Evolutionary conservation across 2,113 vertebrate genomes (phyloP).

Genomic region (Stegostoma tigrinum): DNA sequence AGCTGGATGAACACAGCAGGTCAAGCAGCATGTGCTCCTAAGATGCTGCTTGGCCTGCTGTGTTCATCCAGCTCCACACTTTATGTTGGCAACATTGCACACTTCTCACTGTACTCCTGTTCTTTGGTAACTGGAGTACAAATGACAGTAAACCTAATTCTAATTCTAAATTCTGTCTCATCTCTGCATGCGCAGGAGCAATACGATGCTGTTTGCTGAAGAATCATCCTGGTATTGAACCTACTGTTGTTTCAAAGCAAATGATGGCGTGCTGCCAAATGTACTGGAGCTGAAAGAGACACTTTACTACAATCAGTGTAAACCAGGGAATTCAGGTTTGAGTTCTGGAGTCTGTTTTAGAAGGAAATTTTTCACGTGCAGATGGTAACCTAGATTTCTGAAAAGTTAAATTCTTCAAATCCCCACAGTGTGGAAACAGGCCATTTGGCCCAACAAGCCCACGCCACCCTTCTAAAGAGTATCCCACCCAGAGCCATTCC

Average conservation of each 20-base stretch:
- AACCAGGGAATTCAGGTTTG: not conserved
- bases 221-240: not conserved
- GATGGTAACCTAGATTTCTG: not conserved
- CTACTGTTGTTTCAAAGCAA: not conserved
- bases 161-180: not conserved
- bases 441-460: too few relatives aligned
- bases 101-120: too few relatives aligned
- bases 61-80: too few relatives aligned
- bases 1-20: too few relatives aligned
- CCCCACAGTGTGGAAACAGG: too few relatives aligned
- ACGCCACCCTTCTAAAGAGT: too few relatives aligned
- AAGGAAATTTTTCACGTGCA: not conserved
- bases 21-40: too few relatives aligned
- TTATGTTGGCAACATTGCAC: too few relatives aligned
- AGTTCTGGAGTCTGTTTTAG: not conserved
- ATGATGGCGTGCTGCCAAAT: not conserved
- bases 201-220: not conserved
- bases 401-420: not conserved
- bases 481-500: too few relatives aligned
- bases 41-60: too few relatives aligned
- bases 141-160: too few relatives aligned
- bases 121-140: too few relatives aligned
- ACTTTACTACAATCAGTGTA: not conserved
- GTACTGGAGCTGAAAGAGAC: constrained; percentile 3
- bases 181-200: not conserved